Conservation (phyloP, 2,113 vertebrate genomes). For the Proterorhinus semilunaris region DNA sequence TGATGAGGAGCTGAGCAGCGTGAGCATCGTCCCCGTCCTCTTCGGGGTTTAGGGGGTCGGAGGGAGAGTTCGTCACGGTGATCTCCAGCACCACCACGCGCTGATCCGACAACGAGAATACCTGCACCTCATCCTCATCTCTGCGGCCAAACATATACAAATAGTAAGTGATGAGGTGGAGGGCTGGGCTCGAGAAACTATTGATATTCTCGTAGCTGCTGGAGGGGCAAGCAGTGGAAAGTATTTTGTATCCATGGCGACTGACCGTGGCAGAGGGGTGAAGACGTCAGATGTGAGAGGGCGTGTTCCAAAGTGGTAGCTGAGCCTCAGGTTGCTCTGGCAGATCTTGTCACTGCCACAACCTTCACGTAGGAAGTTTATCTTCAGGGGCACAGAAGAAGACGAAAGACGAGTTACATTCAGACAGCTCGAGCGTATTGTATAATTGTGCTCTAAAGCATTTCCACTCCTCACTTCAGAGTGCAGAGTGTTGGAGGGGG, state of each 20-base stretch:
- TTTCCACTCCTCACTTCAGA: conserved; percentile 76
- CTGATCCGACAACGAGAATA: conserved; percentile 86
- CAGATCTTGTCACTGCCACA: conserved; percentile 91
- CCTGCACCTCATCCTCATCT: conserved; percentile 73
- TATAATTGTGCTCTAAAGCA: not conserved
- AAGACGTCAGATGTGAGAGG: conserved; percentile 76
- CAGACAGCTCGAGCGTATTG: not conserved
- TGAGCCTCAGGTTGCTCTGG: conserved; percentile 91
- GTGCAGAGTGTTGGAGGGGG: conserved; percentile 78
- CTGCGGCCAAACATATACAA: conserved; percentile 53
- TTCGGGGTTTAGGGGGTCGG: conserved; percentile 74
- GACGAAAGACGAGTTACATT: not conserved
- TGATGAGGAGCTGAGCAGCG: conserved; percentile 81
- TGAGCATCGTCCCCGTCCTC: conserved; percentile 91
- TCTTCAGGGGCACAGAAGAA: conserved; percentile 65
- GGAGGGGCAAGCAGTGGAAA: not conserved
- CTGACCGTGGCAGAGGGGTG: conserved; percentile 83
- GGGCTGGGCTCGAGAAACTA: no score
- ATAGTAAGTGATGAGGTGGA: no score
- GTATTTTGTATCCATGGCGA: conserved; percentile 14
- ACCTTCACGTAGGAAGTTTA: conserved; percentile 90
- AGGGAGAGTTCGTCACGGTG: conserved; percentile 84
- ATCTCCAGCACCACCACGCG: conserved; percentile 86
- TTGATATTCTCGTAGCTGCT: not conserved
- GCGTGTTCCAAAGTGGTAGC: conserved; percentile 81